Base-by-base conservation (phyloP, 2,888 invertebrate species). In the Leptinotarsa tumamoca region DNA sequence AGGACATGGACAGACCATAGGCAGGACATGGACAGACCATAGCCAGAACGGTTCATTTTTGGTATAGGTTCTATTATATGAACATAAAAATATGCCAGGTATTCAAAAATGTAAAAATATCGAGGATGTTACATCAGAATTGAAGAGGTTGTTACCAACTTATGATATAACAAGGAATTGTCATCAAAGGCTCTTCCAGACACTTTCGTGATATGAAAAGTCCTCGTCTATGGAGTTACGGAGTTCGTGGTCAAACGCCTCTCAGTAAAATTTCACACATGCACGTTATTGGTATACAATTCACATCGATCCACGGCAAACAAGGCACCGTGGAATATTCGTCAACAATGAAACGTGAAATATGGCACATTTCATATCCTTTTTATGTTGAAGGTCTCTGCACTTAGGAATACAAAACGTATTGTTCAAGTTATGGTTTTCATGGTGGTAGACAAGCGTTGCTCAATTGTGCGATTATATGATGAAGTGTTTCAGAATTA, bases 361-460 rank as follows among this genome's bases (percentile, higher is more conserved):
- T 69, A 69, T 69, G 69, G 33, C 70, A 70, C 58, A 23, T 58
- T 70, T 50, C n/a, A 63, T 63, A 63, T 63, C n/a, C 63, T 63
- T 63, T n/a, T 63, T n/a, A 33, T 27, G 63, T 21, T 43, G 63
- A 63, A 63, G 63, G 63, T 63, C 63, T 33, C 33, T 17, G 18
- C 63, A 43, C 63, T 63, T 33, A 33, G 7, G 63, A n/a, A 63
- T 63, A 18, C n/a, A 63, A 63, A 63, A 33, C 33, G 17, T 18
- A 63, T 63, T 33, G 63, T 43, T 63, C 63, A 43, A 33, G 4
- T 43, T 43, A 63, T 63, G 43, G 63, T 63, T 33, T 14, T n/a
- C 33, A n/a, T 63, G 17, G 17, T 63, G 63, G 33, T 33, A 43
- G 43, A 63, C 43, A 27, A 13, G 18, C n/a, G 63, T 63, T 63